Percentiles rank a stretch among this genome's conserved stretches.
Evolutionary conservation across 2,113 vertebrate species (phyloP).

Genomic region (Oncorhynchus nerka): DNA sequence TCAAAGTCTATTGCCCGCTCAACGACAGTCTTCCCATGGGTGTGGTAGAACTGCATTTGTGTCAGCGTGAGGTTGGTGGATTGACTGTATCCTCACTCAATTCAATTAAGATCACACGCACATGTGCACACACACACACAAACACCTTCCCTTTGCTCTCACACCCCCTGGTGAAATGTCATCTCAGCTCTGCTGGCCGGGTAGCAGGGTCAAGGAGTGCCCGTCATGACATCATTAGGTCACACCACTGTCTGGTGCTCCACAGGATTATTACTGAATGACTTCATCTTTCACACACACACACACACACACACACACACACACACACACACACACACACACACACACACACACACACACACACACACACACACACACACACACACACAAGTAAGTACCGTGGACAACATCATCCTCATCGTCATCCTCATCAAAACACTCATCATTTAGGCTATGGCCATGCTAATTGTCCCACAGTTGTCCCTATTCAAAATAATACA

Average conservation of each 20-base stretch:
- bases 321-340: too few relatives aligned
- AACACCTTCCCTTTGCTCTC: neutral
- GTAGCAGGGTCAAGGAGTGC: neutral
- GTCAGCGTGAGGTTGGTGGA: neutral
- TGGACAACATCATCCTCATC: neutral
- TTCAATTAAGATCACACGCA: slow-evolving; percentile 5
- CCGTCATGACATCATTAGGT: neutral
- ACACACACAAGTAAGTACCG: neutral
- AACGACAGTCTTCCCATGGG: neutral
- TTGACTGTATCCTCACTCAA: slow-evolving; percentile 14
- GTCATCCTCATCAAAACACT: neutral
- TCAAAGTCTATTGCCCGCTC: neutral
- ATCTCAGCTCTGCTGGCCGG: neutral
- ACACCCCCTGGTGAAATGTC: neutral
- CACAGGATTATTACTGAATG: neutral
- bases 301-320: too few relatives aligned
- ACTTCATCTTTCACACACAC: neutral
- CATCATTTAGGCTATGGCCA: neutral
- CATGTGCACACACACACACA: neutral
- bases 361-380: too few relatives aligned
- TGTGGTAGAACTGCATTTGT: neutral
- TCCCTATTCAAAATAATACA: neutral
- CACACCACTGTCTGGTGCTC: neutral
- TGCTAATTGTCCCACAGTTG: neutral
- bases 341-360: too few relatives aligned